These are phyloP conservation scores for Gorsachius goisagi DNA, from an alignment of 2,113 vertebrate species.

Conservation along the genomic window DNA sequence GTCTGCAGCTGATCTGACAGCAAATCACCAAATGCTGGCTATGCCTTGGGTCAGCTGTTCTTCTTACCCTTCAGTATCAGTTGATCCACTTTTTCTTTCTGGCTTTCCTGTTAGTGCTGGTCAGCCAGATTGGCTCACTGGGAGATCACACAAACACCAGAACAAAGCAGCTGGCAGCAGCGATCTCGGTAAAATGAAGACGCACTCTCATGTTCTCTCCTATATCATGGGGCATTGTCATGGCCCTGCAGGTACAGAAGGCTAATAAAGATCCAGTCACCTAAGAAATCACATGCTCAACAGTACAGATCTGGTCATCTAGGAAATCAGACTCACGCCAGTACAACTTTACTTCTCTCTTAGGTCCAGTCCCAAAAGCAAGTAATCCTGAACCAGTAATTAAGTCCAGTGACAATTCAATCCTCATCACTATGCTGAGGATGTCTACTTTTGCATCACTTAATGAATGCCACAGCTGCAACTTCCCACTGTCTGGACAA, in stretches of 20 bases:
- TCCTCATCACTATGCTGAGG: slow-evolving; percentile 24
- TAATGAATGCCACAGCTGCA: neutral
- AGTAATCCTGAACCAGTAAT: neutral
- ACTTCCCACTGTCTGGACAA: slow-evolving; percentile 18
- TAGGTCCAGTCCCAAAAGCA: neutral
- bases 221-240: neutral
- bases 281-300: neutral
- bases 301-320: neutral
- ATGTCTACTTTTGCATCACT: neutral
- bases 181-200: neutral
- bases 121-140: neutral
- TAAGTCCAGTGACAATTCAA: neutral
- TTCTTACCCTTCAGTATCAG: neutral
- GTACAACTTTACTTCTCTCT: neutral
- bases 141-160: neutral
- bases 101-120: neutral
- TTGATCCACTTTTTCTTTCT: neutral
- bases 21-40: neutral
- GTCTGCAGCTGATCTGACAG: neutral
- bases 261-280: neutral
- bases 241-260: neutral
- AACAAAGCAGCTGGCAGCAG: neutral
- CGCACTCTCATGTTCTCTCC: neutral
- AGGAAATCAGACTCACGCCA: neutral
- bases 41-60: neutral